A percentile compares a stretch with the other conserved stretches of the same genome.
Evolutionary conservation across 2,113 vertebrate species (phyloP).

Genomic region (Actenoides lindsayi): DNA sequence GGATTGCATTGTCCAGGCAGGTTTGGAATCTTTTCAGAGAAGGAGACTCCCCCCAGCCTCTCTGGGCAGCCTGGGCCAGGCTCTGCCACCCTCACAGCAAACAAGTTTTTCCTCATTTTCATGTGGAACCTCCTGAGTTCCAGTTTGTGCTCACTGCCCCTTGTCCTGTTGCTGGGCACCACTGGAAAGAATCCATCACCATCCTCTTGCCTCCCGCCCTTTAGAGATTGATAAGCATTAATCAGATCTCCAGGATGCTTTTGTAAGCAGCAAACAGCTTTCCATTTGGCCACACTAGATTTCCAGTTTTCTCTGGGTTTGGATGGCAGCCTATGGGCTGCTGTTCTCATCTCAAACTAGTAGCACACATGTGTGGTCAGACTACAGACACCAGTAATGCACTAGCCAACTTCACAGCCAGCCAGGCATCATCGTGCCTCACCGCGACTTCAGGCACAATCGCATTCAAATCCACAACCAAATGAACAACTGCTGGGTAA

Average conservation of each 20-base stretch:
- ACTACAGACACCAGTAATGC: not conserved
- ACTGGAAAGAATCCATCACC: too few relatives aligned
- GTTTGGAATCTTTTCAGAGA: not conserved
- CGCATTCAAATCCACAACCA: not conserved
- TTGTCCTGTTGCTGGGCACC: too few relatives aligned
- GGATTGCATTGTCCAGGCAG: too few relatives aligned
- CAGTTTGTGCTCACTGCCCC: too few relatives aligned
- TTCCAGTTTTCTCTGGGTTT: not conserved
- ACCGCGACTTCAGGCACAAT: not conserved
- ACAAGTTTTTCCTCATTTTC: too few relatives aligned
- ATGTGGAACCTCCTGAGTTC: too few relatives aligned
- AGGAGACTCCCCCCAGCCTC: not conserved
- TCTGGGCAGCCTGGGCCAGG: not conserved
- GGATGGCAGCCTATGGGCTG: not conserved
- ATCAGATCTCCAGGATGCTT: not conserved
- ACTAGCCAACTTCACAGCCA: not conserved
- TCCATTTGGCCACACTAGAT: not conserved
- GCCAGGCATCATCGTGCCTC: not conserved
- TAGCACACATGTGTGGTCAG: accelerated
- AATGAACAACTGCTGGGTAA: not conserved
- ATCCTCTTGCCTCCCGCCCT: not conserved
- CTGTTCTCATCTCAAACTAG: not conserved
- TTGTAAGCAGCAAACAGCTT: not conserved
- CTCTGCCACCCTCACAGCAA: too few relatives aligned
- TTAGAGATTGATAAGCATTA: too few relatives aligned